Conservation (phyloP, 2,797 vertebrate species). For the Vireo griseus region DNA sequence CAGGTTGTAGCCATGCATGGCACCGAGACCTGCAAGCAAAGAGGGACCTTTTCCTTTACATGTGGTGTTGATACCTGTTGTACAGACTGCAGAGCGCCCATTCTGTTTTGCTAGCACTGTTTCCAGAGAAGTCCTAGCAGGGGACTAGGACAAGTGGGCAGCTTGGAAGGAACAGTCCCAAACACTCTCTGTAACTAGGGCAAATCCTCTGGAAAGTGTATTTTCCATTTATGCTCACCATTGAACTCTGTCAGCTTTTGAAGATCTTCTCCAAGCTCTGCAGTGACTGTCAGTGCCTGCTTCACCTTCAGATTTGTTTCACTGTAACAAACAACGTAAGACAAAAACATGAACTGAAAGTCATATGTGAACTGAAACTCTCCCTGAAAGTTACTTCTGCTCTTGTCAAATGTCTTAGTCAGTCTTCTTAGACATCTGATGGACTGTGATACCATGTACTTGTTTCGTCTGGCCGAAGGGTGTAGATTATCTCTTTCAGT, state of each 20-base stretch:
- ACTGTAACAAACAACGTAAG: conserved; percentile 63
- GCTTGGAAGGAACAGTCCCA: neutral
- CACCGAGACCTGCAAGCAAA: neutral
- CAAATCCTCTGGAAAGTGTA: neutral
- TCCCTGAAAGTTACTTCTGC: neutral
- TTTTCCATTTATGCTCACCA: conserved; percentile 72
- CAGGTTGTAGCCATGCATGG: neutral
- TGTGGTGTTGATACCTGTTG: neutral
- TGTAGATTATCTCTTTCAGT: neutral
- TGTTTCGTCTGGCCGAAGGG: neutral
- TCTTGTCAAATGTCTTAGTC: neutral
- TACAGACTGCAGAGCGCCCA: neutral
- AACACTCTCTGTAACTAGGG: neutral
- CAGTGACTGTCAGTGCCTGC: conserved; percentile 86
- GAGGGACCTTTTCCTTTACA: neutral
- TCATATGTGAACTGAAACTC: neutral
- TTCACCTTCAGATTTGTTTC: conserved; percentile 98
- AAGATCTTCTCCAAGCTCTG: conserved; percentile 81
- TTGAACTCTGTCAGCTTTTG: conserved; percentile 80
- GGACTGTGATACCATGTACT: neutral
- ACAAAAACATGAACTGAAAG: neutral
- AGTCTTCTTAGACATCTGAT: neutral
- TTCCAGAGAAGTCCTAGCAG: neutral
- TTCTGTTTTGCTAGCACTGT: neutral
- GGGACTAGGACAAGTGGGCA: rapidly evolving